Base-by-base conservation (phyloP, 2,113 vertebrate species). In the Patagioenas fasciata region DNA sequence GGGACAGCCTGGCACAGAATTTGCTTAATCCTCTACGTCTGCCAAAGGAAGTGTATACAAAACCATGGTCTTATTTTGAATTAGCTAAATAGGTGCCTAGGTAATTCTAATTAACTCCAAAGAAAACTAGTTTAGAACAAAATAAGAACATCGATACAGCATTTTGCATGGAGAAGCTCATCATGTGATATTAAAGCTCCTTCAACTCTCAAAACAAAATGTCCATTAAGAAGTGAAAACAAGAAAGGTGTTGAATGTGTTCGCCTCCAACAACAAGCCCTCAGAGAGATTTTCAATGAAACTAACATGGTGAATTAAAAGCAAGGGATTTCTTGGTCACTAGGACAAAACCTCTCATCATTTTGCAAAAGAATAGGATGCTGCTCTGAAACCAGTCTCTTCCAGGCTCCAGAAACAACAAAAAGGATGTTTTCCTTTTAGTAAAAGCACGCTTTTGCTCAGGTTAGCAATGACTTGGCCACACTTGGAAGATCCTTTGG, bases 21-120 rank as follows among this genome's bases (percentile, higher is more conserved):
- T 86, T 62, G 65, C 94, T 81, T 91, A 91, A 95, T 80, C 83
- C 84, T 38, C 72, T 48, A 14, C 6, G 5, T 79, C 87, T 91
- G 91, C 91, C 93, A 92, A 81, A 66, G 87, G 94, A 91, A 89
- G 89, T 31, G 51, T 66, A 64, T 40, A 56, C 1, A 18, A 95
- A 96, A 86, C 91, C 92, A 93, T 69, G 79, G 69, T 51, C 83
- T 81, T 91, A 89, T 74, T 96, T 91, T 93, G 96, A 91, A 93
- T 92, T 84, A 92, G 73, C 80, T 84, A 70, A 92, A 94, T 47
- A 92, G 80, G 72, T 91, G 92, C 53, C 66, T 65, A 70, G 93
- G 74, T 93, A 95, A 93, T 95, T 95, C 89, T 78, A 94, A 95
- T 81, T 84, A 94, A 89, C 36, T 50, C 89, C 78, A 75, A 89